phyloP scores from a whole-genome alignment of 35 echinoderm and acorn worm genomes.

The Apostichopus californicus region DNA sequence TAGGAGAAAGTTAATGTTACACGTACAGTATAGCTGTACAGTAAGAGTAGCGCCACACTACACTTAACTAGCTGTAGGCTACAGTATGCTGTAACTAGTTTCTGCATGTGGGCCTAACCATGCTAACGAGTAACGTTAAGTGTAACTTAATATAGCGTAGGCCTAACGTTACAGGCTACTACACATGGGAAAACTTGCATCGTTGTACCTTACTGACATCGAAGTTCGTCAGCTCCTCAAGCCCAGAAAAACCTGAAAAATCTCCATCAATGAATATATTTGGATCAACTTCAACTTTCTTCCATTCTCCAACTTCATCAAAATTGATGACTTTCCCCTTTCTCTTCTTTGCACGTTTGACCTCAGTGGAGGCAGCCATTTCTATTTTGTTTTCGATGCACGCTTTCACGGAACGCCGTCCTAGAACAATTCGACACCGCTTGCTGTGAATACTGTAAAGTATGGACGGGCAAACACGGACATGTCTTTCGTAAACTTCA shows the following conservation, averaged over 20 bases:
- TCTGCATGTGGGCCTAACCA: not conserved
- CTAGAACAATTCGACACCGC: too few relatives aligned
- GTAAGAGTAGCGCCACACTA: not conserved
- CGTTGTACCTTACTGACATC: not conserved
- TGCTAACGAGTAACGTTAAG: too few relatives aligned
- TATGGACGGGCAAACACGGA: too few relatives aligned
- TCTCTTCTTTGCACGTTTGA: constrained; percentile 7
- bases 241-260: constrained; percentile 46
- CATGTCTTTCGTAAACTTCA: too few relatives aligned
- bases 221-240: constrained; percentile 39
- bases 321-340: not conserved
- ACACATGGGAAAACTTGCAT: too few relatives aligned
- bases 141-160: not conserved
- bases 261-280: constrained; percentile 43
- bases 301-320: constrained; percentile 30
- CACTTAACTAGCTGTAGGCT: not conserved
- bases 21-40: not conserved
- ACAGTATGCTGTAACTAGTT: not conserved
- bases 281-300: constrained; percentile 29
- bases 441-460: too few relatives aligned
- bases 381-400: not conserved
- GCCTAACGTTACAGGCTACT: constrained; percentile 8
- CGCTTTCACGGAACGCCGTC: not conserved
- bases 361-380: constrained; percentile 42
- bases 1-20: not conserved